Conservation (phyloP, 1,140 invertebrate genomes). For the Drosophila nannoptera region DNA sequence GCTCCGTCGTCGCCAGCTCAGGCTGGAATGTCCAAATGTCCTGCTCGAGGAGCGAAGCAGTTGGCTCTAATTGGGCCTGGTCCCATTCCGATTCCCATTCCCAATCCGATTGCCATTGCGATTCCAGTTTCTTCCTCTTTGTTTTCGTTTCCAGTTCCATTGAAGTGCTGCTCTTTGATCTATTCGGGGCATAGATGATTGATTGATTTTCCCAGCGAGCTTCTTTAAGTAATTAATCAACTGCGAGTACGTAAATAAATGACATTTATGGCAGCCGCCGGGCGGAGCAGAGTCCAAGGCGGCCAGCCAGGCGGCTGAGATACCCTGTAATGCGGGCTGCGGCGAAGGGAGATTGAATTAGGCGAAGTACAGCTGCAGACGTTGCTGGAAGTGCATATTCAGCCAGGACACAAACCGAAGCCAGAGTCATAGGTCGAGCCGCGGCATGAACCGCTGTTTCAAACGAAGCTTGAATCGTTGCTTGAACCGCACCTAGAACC, state of each 20-base stretch:
- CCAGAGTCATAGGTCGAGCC: no score
- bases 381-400: no score
- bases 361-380: no score
- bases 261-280: conserved; percentile 38
- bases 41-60: conserved; percentile 52
- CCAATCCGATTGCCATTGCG: background rate
- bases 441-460: no score
- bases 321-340: conserved; percentile 5
- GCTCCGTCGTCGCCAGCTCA: conserved; percentile 1
- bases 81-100: background rate
- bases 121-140: background rate
- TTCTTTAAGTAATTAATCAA: conserved; percentile 45
- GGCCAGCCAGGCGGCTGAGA: background rate
- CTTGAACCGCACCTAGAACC: no score
- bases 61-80: conserved; percentile 56
- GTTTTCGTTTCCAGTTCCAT: conserved; percentile 6
- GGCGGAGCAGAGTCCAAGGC: conserved; percentile 2
- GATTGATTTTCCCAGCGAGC: conserved; percentile 37
- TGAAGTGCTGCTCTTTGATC: conserved; percentile 48
- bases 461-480: no score
- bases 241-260: conserved; percentile 34
- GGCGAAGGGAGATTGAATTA: no score
- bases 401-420: background rate
- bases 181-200: conserved; percentile 45
- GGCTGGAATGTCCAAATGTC: conserved; percentile 31